Evolutionary conservation across 2,888 invertebrate species (phyloP), one percentile per base, ranked within the genome.

Genomic region (Endomychus coccineus): DNA sequence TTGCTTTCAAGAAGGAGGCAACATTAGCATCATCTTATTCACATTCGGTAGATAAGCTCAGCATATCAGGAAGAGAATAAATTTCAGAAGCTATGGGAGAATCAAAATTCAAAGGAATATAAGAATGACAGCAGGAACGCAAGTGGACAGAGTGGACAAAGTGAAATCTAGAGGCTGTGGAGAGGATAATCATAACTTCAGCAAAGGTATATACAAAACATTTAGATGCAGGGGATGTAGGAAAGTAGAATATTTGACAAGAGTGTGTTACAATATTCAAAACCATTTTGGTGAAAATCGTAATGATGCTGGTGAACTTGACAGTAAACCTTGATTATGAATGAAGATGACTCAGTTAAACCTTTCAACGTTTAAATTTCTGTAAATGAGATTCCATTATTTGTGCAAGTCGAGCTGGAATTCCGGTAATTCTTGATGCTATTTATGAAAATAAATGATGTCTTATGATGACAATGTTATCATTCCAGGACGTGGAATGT

Each of bases 1-100:
- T 41, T 3, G 39, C 41, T 4, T 15, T 41, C n/a, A 29, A 24
- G 17, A 43, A 37, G 25, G 39, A 41, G 22, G 43, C 39, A 12
- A 12, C 27, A 3, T 3, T 32, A 6, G 16, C 21, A 16, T 21
- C n/a, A n/a, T n/a, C n/a, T n/a, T 21, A 24, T 11, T 22, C 32
- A 13, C 16, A 9, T 4, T 21, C 19, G n/a, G 19, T 29, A 4
- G 15, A 29, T 13, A 29, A 17, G 13, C 7, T 29, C 2, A 29
- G 13, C 6, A 17, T 19, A 17, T n/a, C 16, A 29, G 2, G 12
- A 10, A 17, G 13, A n/a, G 5, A 34, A 15, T 23, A 13, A 16
- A 4, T 9, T 6, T 6, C n/a, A 25, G 27, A 14, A 13, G 11
- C 22, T 15, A 12, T 23, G 14, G 21, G 23, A 24, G 23, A 24